phyloP scores from a whole-genome alignment of 2,113 vertebrate genomes.

The Tupaia tana region DNA sequence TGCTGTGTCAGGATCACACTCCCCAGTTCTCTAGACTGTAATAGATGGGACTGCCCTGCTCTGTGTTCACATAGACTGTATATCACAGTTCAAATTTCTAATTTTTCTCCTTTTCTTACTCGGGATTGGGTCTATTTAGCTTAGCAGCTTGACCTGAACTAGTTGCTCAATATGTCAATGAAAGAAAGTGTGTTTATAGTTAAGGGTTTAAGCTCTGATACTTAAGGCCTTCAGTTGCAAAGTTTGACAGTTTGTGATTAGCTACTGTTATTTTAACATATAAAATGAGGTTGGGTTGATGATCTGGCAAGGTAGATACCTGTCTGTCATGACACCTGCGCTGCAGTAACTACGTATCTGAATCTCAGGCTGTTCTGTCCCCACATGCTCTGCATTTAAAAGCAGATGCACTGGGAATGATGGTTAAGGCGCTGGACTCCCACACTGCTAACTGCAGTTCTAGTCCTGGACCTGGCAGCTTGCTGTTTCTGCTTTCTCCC shows the following conservation, averaged over 20 bases:
- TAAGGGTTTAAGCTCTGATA: not conserved
- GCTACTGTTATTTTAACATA: not conserved
- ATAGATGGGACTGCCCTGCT: not conserved
- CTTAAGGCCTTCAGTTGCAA: not conserved
- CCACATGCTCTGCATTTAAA: not conserved
- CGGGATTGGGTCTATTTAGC: not conserved
- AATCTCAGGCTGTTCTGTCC: not conserved
- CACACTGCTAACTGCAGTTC: too few species aligned
- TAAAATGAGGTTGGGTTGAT: not conserved
- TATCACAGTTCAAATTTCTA: not conserved
- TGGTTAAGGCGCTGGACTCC: too few species aligned
- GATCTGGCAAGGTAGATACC: not conserved
- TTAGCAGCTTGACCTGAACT: not conserved
- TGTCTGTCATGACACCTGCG: not conserved
- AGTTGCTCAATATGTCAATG: not conserved
- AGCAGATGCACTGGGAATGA: not conserved
- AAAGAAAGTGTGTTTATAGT: not conserved
- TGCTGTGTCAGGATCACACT: not conserved
- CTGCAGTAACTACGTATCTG: not conserved
- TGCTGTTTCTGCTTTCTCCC: too few species aligned
- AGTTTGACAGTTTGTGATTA: slow-evolving; percentile 26
- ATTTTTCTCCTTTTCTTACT: not conserved
- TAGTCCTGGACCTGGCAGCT: too few species aligned
- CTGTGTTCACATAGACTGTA: not conserved
- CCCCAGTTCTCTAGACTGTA: not conserved